Percentiles rank a stretch among this genome's conserved stretches.
phyloP scores from a whole-genome alignment of 1,140 invertebrate species.

The Aphis gossypii region DNA sequence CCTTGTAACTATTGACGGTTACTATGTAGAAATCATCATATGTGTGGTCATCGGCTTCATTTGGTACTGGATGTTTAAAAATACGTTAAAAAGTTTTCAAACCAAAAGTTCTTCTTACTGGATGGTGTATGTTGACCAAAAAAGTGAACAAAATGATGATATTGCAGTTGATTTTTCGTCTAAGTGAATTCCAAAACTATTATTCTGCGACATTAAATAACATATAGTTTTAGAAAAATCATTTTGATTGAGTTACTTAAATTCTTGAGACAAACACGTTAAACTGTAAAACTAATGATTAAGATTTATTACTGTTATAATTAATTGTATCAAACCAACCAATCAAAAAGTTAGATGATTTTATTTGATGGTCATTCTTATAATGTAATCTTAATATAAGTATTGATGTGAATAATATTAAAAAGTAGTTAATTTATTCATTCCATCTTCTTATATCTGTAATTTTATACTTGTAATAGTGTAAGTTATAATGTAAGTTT shows the following conservation, averaged over 20 bases:
- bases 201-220: background rate
- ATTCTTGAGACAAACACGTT: background rate
- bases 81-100: background rate
- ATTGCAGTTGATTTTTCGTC: background rate
- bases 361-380: background rate
- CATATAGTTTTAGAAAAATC: background rate
- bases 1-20: background rate
- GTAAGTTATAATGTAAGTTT: too few relatives aligned
- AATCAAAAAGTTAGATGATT: background rate
- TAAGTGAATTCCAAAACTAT: background rate
- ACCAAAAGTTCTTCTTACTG: background rate
- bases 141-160: background rate
- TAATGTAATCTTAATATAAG: too few relatives aligned
- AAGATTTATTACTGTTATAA: background rate
- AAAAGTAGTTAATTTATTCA: too few relatives aligned
- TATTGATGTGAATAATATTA: too few relatives aligned
- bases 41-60: background rate
- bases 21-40: constrained; percentile 16
- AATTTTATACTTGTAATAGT: too few relatives aligned
- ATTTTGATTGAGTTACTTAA: background rate
- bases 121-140: background rate
- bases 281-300: background rate
- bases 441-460: too few relatives aligned
- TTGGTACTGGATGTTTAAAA: constrained; percentile 9
- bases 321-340: background rate